A percentile compares a stretch with the other conserved stretches of the same genome.
These are phyloP conservation scores for Loripinus fragilis DNA, from an alignment of 2,888 invertebrate genomes.

Conservation along the genomic window DNA sequence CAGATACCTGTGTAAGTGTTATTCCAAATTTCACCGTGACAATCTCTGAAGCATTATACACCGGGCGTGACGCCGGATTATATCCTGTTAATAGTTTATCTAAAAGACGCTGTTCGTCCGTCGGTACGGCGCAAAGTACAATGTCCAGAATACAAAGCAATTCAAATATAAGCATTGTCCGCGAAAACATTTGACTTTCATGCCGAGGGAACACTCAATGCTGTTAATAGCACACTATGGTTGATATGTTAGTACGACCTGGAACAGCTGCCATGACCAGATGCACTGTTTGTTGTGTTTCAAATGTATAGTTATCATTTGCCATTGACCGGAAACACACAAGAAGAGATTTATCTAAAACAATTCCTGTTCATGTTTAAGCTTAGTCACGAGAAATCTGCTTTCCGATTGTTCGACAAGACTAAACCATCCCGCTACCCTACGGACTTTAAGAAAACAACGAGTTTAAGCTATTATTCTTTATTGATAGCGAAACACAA, in stretches of 20 bases:
- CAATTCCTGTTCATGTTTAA: no score
- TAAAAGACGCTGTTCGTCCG: constrained; percentile 82
- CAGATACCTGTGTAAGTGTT: constrained; percentile 81
- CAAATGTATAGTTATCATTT: no score
- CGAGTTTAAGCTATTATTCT: no score
- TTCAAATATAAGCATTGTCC: constrained; percentile 14
- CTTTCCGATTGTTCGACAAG: no score
- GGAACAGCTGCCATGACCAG: no score
- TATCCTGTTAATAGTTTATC: constrained; percentile 77
- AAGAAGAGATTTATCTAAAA: no score
- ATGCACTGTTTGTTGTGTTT: no score
- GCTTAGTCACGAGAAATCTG: no score
- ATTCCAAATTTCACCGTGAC: constrained; percentile 82
- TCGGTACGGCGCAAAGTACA: constrained; percentile 54
- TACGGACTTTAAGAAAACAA: no score
- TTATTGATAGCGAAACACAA: no score
- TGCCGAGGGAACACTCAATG: background rate
- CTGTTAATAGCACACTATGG: background rate
- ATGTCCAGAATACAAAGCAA: constrained; percentile 33
- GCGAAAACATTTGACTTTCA: background rate
- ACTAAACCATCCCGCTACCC: no score
- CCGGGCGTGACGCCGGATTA: constrained; percentile 81
- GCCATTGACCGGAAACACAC: no score
- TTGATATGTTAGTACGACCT: background rate
- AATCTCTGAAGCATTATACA: constrained; percentile 81